Conservation (phyloP, 2,113 vertebrate genomes). For the Mustelus asterias region DNA sequence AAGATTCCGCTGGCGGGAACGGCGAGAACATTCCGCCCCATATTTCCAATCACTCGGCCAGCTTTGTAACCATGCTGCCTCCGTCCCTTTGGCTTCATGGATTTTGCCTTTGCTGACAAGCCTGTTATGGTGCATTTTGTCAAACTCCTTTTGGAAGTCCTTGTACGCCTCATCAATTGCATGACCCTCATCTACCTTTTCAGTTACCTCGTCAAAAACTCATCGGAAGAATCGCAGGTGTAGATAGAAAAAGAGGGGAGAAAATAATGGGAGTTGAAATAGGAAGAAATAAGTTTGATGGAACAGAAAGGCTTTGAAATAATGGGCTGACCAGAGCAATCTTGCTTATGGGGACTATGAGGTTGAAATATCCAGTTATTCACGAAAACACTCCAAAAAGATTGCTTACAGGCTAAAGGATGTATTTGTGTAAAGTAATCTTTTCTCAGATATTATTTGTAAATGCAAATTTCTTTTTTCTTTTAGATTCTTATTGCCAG, state of each 20-base stretch:
- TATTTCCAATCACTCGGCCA: too few relatives aligned
- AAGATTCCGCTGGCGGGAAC: too few relatives aligned
- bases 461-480: not conserved
- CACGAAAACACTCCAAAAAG: not conserved
- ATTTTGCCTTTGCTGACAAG: too few relatives aligned
- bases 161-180: too few relatives aligned
- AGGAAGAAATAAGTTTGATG: not conserved
- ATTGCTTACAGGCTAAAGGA: not conserved
- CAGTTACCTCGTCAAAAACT: too few relatives aligned
- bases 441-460: not conserved
- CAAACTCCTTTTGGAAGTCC: too few relatives aligned
- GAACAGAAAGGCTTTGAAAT: not conserved
- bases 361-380: not conserved
- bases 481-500: slow-evolving; percentile 78
- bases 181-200: too few relatives aligned
- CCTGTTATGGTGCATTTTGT: too few relatives aligned
- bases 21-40: too few relatives aligned
- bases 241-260: not conserved
- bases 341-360: not conserved
- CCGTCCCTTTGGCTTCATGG: too few relatives aligned
- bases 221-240: not conserved
- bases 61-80: too few relatives aligned
- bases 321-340: not conserved
- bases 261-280: not conserved
- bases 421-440: not conserved